Conservation (phyloP, 2,113 vertebrate species). For the Gorilla gorilla region DNA sequence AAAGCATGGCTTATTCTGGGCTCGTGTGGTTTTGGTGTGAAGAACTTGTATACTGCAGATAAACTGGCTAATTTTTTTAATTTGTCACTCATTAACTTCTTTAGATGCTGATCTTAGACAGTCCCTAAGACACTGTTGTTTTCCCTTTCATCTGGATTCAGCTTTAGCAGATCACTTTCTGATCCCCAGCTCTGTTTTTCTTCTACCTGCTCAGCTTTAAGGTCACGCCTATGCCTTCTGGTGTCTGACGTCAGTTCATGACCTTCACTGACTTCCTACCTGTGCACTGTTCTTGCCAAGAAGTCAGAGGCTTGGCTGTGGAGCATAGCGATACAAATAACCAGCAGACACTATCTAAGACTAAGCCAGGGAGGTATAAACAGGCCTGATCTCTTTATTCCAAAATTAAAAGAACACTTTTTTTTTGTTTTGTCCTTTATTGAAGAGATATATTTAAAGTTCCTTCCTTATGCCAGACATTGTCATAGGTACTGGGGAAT, state of each 20-base stretch:
- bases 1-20: neutral
- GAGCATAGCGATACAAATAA: neutral
- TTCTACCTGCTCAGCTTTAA: neutral
- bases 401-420: neutral
- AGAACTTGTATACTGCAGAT: neutral
- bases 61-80: neutral
- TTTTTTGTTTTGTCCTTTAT: neutral
- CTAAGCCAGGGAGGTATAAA: neutral
- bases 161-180: neutral
- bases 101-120: neutral
- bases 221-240: neutral
- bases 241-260: neutral
- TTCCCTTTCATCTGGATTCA: neutral
- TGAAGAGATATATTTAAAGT: neutral
- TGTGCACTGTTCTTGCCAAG: neutral
- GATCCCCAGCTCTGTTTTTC: neutral
- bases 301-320: neutral
- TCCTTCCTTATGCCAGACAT: neutral
- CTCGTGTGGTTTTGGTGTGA: neutral
- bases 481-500: neutral
- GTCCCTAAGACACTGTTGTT: neutral
- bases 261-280: neutral
- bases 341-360: neutral
- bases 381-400: neutral
- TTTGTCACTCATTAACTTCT: neutral